These are phyloP conservation scores for Phyllotreta striolata DNA, from an alignment of 2,888 invertebrate species.

Conservation along the genomic window DNA sequence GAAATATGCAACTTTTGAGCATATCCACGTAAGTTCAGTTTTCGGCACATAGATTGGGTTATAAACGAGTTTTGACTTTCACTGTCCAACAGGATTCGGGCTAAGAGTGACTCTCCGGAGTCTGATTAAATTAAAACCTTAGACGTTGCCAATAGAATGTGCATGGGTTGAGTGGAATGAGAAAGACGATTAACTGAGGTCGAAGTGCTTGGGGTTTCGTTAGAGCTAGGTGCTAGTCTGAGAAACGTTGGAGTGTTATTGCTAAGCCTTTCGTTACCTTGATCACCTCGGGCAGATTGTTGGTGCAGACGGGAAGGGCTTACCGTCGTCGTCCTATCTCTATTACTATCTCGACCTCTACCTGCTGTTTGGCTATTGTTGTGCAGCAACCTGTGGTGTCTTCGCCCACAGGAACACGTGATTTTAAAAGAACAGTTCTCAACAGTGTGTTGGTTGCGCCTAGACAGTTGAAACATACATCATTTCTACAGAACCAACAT, in stretches of 20 bases:
- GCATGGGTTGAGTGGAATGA: neutral
- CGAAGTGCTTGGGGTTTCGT: no score
- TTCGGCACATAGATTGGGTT: neutral
- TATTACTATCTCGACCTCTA: neutral
- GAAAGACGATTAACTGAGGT: no score
- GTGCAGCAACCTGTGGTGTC: neutral
- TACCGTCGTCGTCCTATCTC: neutral
- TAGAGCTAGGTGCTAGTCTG: no score
- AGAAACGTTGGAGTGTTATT: no score
- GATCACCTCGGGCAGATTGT: no score
- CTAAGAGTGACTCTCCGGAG: neutral
- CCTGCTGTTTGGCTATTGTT: neutral
- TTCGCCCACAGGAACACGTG: neutral
- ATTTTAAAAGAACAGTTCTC: neutral
- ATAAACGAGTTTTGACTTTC: neutral
- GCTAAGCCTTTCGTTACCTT: no score
- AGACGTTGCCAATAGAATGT: neutral
- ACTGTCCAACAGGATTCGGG: neutral
- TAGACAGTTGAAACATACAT: conserved; percentile 2
- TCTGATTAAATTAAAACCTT: neutral
- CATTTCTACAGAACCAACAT: conserved; percentile 9
- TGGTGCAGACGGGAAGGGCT: no score
- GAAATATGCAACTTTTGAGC: neutral
- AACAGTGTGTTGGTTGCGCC: neutral
- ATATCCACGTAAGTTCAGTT: neutral